Conservation (phyloP, 2,888 invertebrate species). For the Yponomeuta cagnagella region DNA sequence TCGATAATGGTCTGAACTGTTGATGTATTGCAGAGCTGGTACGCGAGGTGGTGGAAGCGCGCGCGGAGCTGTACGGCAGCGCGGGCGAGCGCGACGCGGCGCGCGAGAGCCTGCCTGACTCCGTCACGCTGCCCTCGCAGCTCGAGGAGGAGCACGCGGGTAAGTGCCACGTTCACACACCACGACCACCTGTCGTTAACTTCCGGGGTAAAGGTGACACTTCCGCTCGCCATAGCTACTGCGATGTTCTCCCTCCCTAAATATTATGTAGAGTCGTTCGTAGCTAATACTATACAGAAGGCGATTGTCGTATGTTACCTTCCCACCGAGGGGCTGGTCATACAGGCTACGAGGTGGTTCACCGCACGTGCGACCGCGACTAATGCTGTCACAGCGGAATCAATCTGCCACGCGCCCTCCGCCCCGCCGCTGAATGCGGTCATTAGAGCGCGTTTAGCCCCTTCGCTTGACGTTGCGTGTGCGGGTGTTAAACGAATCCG, state of each 20-base stretch:
- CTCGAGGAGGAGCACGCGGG: slow-evolving; percentile 36
- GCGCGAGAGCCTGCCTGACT: slow-evolving; percentile 27
- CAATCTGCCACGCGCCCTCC: slow-evolving; percentile 43
- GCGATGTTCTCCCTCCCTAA: no score
- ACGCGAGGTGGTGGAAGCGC: slow-evolving; percentile 84
- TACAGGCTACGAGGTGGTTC: slow-evolving; percentile 15
- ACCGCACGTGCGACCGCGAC: slow-evolving; percentile 22
- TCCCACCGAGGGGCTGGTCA: no score
- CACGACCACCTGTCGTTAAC: neutral
- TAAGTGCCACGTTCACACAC: neutral
- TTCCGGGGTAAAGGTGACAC: neutral
- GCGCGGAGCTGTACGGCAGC: slow-evolving; percentile 78
- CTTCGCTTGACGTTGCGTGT: no score
- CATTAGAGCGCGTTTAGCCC: slow-evolving; percentile 33
- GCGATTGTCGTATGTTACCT: no score
- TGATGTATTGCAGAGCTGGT: slow-evolving; percentile 64
- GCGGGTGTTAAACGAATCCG: neutral
- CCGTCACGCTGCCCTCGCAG: slow-evolving; percentile 35
- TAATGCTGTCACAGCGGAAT: slow-evolving; percentile 24
- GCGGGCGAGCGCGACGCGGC: slow-evolving; percentile 45
- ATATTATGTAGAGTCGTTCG: no score
- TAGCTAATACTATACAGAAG: no score
- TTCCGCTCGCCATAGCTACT: no score
- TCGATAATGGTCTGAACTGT: no score
- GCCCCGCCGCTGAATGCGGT: slow-evolving; percentile 32